These are phyloP conservation scores for Clarias platycephalus DNA, from an alignment of 2,797 vertebrate species.

Conservation along the genomic window DNA sequence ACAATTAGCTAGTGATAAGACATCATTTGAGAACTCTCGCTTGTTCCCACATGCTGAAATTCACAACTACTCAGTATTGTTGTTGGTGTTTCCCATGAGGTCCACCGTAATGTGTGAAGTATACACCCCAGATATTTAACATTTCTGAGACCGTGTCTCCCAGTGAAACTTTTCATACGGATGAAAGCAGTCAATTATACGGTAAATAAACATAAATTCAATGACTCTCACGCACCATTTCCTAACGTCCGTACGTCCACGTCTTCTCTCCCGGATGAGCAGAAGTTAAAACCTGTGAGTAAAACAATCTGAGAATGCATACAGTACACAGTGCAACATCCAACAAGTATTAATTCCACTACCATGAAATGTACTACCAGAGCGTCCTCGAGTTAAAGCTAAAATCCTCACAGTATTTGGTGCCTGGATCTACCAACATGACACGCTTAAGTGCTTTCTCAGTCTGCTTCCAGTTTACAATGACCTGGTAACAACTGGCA, in stretches of 20 bases:
- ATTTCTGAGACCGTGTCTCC: background rate
- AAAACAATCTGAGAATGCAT: background rate
- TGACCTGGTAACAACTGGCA: background rate
- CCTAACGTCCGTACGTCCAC: slow-evolving; percentile 95
- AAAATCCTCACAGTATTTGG: background rate
- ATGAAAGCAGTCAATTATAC: background rate
- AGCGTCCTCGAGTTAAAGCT: background rate
- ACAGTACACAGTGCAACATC: background rate
- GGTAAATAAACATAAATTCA: background rate
- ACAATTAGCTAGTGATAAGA: background rate
- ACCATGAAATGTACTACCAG: too few relatives aligned
- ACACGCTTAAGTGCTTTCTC: background rate
- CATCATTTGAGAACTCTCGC: background rate
- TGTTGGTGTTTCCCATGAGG: background rate
- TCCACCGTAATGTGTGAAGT: background rate
- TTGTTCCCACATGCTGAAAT: background rate
- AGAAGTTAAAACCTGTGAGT: slow-evolving; percentile 91
- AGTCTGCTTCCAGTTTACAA: background rate
- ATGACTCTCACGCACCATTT: slow-evolving; percentile 75
- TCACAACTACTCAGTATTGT: background rate
- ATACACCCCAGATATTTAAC: too few relatives aligned
- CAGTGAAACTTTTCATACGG: background rate
- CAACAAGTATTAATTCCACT: background rate
- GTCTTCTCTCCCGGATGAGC: slow-evolving; percentile 95
- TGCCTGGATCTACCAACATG: background rate